Evolutionary conservation across 2,113 vertebrate genomes (phyloP), one percentile per base, ranked within the genome.

Genomic region (Micronisus gabar): DNA sequence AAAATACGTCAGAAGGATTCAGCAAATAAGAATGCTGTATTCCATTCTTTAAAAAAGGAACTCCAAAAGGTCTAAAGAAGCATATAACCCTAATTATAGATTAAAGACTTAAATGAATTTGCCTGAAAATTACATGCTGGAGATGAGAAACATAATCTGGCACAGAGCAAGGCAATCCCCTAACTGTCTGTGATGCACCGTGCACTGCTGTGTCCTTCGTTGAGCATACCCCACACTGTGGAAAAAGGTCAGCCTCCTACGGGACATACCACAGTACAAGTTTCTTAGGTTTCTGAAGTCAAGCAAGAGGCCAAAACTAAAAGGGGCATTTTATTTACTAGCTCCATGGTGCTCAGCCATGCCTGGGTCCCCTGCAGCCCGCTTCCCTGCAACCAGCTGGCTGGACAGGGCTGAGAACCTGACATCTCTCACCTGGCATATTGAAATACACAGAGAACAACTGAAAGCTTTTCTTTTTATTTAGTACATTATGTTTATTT

Each of bases 81-180:
- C 34, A 90, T 91, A 38, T 48, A 85, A 72, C 3, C 47, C 70
- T 96, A 94, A 94, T 91, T 94, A 91, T 38, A 94, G 83, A 86
- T 73, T 90, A 79, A 94, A 93, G 52, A 95, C 52, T 79, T 89
- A 65, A 84, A 27, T 3, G 1, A 47, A 87, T 96, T 95, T 95
- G 43, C 70, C 78, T 36, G 52, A 85, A 88, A 94, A 89, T 75
- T 74, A 75, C 66, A 72, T 36, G 47, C 73, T 82, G 47, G 52
- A 87, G 87, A 75, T 0, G 1, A 30, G 22, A 89, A 89, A 61
- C 26, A 68, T 26, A 27, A 79, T 53, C 79, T 90, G 70, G 81
- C 56, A 63, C 9, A 89, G 47, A 79, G 48, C 11, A 75, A 85
- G 66, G 81, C 70, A 87, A 84, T 82, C 34, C 61, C 59, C 38